Evolutionary conservation across 2,113 vertebrate genomes (phyloP).

Genomic region (Catagonus wagneri): DNA sequence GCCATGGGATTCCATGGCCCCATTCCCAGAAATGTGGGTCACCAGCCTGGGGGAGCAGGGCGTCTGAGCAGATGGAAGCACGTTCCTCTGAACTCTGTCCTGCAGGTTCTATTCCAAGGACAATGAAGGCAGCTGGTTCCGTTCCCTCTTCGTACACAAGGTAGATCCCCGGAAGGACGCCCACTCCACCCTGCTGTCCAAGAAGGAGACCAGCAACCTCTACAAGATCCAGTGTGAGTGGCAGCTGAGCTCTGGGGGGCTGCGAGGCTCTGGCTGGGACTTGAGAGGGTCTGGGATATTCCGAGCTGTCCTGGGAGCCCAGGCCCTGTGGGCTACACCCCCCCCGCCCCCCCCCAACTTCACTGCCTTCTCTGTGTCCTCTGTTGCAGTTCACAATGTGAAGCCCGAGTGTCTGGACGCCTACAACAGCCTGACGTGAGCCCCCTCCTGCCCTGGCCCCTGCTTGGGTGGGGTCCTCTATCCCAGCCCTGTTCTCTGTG

Average conservation of each 20-base stretch:
- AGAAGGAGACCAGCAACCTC: slow-evolving; percentile 96
- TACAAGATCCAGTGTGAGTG: slow-evolving; percentile 98
- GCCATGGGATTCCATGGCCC: not conserved
- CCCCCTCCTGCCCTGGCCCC: not conserved
- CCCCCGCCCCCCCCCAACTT: not conserved
- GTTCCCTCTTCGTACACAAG: slow-evolving; percentile 95
- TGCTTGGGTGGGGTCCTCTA: not conserved
- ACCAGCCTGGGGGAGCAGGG: not conserved
- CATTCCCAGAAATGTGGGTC: slow-evolving; percentile 56
- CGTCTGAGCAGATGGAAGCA: not conserved
- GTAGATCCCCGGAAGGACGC: slow-evolving; percentile 96
- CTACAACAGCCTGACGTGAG: slow-evolving; percentile 97
- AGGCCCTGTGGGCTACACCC: not conserved
- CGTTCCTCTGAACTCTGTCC: not conserved
- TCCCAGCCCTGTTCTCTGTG: not conserved
- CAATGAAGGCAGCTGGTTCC: slow-evolving; percentile 94
- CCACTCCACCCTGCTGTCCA: slow-evolving; percentile 97
- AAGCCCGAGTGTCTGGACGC: slow-evolving; percentile 96
- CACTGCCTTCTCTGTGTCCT: slow-evolving; percentile 16
- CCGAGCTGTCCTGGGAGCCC: not conserved
- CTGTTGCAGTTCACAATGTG: slow-evolving; percentile 94
- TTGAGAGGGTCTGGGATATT: not conserved
- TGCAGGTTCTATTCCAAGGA: slow-evolving; percentile 91
- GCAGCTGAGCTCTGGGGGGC: not conserved
- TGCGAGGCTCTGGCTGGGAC: not conserved